Evolutionary conservation across 2,888 invertebrate species (phyloP).

Genomic region (Eupithecia exiguata): DNA sequence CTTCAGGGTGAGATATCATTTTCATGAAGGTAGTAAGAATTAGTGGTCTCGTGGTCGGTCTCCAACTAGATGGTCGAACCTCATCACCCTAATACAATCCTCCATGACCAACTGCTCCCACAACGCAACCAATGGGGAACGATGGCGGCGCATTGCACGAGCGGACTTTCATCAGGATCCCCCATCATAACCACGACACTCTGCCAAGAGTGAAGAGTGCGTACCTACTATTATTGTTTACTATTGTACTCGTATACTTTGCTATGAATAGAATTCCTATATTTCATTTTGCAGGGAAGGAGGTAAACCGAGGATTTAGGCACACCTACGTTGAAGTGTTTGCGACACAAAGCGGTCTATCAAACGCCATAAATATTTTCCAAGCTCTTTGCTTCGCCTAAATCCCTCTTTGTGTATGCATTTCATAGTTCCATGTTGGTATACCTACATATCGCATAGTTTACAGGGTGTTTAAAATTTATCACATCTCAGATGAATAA

Average conservation of each 20-base stretch:
- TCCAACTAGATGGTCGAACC: too few relatives aligned
- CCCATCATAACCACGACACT: too few relatives aligned
- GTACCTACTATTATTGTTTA: neutral
- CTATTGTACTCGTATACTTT: neutral
- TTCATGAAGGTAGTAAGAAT: too few relatives aligned
- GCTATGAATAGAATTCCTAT: neutral
- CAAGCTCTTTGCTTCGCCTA: slow-evolving; percentile 65
- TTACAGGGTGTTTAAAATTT: slow-evolving; percentile 53
- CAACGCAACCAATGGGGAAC: too few relatives aligned
- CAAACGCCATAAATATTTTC: slow-evolving; percentile 80
- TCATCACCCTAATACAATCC: too few relatives aligned
- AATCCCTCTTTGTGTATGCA: slow-evolving; percentile 71
- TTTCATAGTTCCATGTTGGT: slow-evolving; percentile 51
- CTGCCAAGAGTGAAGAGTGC: too few relatives aligned
- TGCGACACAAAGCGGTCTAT: slow-evolving; percentile 74
- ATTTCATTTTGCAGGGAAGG: neutral
- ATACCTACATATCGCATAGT: neutral
- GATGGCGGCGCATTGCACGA: too few relatives aligned
- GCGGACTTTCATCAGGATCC: too few relatives aligned
- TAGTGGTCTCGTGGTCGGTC: too few relatives aligned
- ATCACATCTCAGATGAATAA: neutral
- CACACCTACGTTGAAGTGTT: slow-evolving; percentile 40
- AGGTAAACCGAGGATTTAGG: slow-evolving; percentile 5
- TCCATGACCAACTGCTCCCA: too few relatives aligned
- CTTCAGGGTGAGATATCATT: too few relatives aligned